Evolutionary conservation across 2,888 invertebrate species (phyloP), one percentile per base, ranked within the genome.

Genomic region (Meta bourneti): DNA sequence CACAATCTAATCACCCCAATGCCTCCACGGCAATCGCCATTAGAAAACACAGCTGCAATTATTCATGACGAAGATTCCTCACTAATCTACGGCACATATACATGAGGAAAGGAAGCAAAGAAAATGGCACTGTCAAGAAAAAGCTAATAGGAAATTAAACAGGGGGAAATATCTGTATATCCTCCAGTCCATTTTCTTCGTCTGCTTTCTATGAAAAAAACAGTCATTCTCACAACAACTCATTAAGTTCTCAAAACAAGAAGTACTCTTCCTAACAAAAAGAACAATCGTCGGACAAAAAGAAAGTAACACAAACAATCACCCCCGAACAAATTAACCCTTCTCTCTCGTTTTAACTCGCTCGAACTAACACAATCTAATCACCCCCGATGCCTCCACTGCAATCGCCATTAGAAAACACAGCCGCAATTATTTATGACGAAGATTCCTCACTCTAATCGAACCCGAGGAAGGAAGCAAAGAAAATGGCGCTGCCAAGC

Each of bases 141-240:
- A 51, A 87, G 75, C 74, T 81, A 81, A 88, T 81, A 88, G 74
- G 88, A 81, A 88, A 88, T 88, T 88, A 88, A 88, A 88, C 88
- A 88, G 81, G 84, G 75, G 54, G 75, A 75, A 51, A 51, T 74
- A 81, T 81, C 81, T 81, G 81, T 81, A 81, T 34, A 34, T 34
- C 11, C 34, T 80, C 34, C 6, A n/a, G 9, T 1, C 77, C 51
- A 80, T 61, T 80, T 61, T n/a, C 16, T 61, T 20, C 16, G 34
- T 34, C 34, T 34, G 1, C 34, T 34, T 34, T 34, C 34, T 34
- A 34, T 34, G 1, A 34, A 34, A 34, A 34, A 34, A 34, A 34
- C 1, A 34, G 34, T 34, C 34, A 34, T 34, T 34, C 34, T 34
- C 34, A 34, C 34, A 2, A 34, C 34, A 4, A 34, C 34, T 34